These are phyloP conservation scores for Caradrina kadenii DNA, from an alignment of 2,888 invertebrate species.

Conservation along the genomic window DNA sequence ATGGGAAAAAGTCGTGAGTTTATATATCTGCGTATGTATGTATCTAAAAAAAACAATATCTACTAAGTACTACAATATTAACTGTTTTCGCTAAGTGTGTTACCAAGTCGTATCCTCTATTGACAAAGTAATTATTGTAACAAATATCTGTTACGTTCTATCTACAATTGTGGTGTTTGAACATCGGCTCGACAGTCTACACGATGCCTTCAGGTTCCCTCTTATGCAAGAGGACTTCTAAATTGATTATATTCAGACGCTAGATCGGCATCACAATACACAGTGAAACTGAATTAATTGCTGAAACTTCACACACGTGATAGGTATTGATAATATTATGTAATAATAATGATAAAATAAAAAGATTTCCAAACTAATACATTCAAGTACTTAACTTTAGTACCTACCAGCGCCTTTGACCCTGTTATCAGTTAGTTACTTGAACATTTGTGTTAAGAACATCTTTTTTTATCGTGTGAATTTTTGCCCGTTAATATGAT, in stretches of 20 bases:
- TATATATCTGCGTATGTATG: too few relatives aligned
- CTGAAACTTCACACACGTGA: too few relatives aligned
- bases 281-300: too few relatives aligned
- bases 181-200: neutral
- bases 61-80: neutral
- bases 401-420: too few relatives aligned
- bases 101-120: conserved; percentile 10
- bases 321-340: too few relatives aligned
- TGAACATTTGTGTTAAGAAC: neutral
- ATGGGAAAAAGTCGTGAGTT: too few relatives aligned
- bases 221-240: conserved; percentile 6
- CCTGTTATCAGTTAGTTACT: neutral
- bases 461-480: too few relatives aligned
- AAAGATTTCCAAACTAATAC: too few relatives aligned
- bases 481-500: neutral
- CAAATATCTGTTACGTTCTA: neutral
- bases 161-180: conserved; percentile 9
- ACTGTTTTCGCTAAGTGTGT: conserved; percentile 3
- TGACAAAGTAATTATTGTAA: conserved; percentile 11
- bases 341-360: too few relatives aligned
- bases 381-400: too few relatives aligned
- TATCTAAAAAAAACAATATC: too few relatives aligned
- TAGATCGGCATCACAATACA: neutral
- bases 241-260: conserved; percentile 24
- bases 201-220: neutral